Percentiles rank a stretch among this genome's conserved stretches.
Conservation (phyloP, 2,113 vertebrate genomes). For the Xiphophorus maculatus region DNA sequence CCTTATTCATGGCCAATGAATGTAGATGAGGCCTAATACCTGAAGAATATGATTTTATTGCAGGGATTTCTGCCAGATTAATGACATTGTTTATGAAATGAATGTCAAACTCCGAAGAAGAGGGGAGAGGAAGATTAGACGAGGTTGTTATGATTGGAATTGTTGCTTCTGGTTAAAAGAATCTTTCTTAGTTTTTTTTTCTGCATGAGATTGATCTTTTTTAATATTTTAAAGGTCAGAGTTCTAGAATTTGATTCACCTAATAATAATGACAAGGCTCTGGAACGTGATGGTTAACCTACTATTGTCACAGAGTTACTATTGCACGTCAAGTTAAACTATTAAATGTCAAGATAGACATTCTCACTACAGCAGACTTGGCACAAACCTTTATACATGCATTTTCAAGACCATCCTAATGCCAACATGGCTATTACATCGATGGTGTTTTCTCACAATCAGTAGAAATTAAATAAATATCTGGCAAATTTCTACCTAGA, state of each 20-base stretch:
- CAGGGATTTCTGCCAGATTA: conserved; percentile 21
- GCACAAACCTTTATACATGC: too few species aligned
- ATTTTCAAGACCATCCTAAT: too few species aligned
- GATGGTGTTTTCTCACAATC: background rate
- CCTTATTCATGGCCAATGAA: conserved; percentile 43
- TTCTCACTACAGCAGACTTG: too few species aligned
- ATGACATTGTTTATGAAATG: conserved; percentile 36
- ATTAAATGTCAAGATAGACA: too few species aligned
- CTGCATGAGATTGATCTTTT: conserved; percentile 4
- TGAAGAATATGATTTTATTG: conserved; percentile 29
- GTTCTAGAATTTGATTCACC: conserved; percentile 2
- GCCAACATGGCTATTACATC: too few species aligned
- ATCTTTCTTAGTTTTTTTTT: conserved; percentile 35
- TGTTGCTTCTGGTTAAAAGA: conserved; percentile 29
- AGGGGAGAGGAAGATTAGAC: conserved; percentile 28
- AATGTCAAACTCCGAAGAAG: conserved; percentile 29
- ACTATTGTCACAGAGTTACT: too few species aligned
- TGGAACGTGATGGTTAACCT: too few species aligned
- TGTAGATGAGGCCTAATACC: conserved; percentile 39
- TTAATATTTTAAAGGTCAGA: background rate
- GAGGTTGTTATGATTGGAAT: conserved; percentile 52
- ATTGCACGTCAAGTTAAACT: too few species aligned
- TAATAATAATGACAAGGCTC: too few species aligned
- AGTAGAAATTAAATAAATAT: background rate
- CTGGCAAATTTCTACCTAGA: background rate